These are phyloP conservation scores for Megathymus violae DNA, from an alignment of 1,140 invertebrate species.

Conservation along the genomic window DNA sequence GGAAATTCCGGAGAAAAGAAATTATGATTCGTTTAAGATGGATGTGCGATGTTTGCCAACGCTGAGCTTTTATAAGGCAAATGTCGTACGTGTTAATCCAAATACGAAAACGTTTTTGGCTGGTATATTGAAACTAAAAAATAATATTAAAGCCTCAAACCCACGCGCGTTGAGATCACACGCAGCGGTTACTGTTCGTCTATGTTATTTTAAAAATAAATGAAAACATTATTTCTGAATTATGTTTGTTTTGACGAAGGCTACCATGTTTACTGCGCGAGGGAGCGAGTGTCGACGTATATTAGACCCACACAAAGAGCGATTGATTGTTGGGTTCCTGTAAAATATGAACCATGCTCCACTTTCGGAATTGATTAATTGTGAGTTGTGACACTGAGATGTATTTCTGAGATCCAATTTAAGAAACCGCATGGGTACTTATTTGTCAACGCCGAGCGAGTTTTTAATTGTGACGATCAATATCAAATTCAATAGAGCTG, in stretches of 20 bases:
- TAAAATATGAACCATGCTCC: slow-evolving; percentile 73
- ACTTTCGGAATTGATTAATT: slow-evolving; percentile 80
- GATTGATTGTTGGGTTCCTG: slow-evolving; percentile 66
- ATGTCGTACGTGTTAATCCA: slow-evolving; percentile 30
- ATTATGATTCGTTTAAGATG: slow-evolving; percentile 33
- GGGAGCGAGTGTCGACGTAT: slow-evolving; percentile 60
- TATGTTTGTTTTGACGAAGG: slow-evolving; percentile 77
- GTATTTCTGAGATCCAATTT: slow-evolving; percentile 61
- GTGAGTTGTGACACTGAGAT: slow-evolving; percentile 56
- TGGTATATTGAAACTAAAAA: slow-evolving; percentile 43
- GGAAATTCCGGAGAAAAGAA: slow-evolving; percentile 30
- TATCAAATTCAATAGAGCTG: slow-evolving; percentile 48
- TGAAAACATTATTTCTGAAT: slow-evolving; percentile 74
- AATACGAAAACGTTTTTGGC: slow-evolving; percentile 39
- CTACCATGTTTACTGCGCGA: slow-evolving; percentile 61
- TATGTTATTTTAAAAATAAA: slow-evolving; percentile 75
- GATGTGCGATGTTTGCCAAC: slow-evolving; percentile 41
- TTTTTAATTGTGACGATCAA: slow-evolving; percentile 64
- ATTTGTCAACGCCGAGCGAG: slow-evolving; percentile 58
- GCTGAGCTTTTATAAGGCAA: slow-evolving; percentile 31
- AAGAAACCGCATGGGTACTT: slow-evolving; percentile 50
- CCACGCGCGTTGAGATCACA: slow-evolving; percentile 56
- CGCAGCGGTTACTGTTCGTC: slow-evolving; percentile 58
- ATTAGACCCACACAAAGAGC: slow-evolving; percentile 80
- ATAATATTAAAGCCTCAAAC: slow-evolving; percentile 55